Percentiles rank a stretch among this genome's conserved stretches.
Evolutionary conservation across 2,113 vertebrate species (phyloP).

Genomic region (Nothocercus julius): DNA sequence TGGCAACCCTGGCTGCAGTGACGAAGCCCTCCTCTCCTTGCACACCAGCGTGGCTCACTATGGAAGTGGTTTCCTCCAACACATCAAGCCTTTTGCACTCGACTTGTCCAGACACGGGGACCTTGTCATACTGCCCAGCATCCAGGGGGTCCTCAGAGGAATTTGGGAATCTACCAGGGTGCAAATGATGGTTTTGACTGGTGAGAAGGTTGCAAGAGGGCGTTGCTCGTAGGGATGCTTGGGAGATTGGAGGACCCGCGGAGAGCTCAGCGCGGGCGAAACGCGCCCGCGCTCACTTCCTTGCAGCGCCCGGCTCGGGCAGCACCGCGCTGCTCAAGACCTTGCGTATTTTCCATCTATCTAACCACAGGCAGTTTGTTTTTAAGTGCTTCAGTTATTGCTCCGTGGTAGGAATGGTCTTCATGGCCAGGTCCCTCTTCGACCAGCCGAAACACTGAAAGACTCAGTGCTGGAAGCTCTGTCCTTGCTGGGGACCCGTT

Average conservation of each 20-base stretch:
- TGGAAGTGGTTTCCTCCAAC: neutral
- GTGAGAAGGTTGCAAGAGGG: rapidly evolving
- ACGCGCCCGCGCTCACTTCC: neutral
- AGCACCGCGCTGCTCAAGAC: neutral
- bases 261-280: neutral
- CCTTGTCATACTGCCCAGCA: neutral
- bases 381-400: neutral
- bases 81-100: neutral
- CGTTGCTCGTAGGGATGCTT: rapidly evolving
- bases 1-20: neutral
- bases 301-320: neutral
- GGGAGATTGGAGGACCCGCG: neutral
- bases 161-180: rapidly evolving
- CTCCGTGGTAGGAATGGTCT: neutral
- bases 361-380: conserved; percentile 41
- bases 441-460: rapidly evolving
- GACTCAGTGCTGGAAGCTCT: neutral
- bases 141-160: neutral
- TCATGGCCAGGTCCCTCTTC: rapidly evolving
- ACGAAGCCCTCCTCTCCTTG: neutral
- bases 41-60: neutral
- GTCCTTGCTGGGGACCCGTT: rapidly evolving
- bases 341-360: neutral
- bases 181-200: rapidly evolving
- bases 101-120: neutral